Evolutionary conservation across 2,888 invertebrate genomes (phyloP).

Genomic region (Luperina nickerlii): DNA sequence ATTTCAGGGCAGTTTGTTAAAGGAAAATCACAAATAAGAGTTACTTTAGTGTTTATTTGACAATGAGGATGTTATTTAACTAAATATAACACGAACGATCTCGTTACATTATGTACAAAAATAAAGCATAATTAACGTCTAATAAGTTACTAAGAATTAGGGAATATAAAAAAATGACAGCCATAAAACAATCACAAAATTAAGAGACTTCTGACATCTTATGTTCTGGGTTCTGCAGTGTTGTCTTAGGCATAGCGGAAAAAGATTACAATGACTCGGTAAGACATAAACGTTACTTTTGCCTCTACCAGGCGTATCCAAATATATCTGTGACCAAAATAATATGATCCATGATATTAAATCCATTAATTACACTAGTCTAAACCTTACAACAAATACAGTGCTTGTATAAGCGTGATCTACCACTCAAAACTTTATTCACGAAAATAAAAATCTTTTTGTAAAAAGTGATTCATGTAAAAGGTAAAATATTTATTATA

Average conservation of each 20-base stretch:
- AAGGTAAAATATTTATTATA: slow-evolving; percentile 37
- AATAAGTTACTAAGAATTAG: slow-evolving; percentile 61
- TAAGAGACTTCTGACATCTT: slow-evolving; percentile 64
- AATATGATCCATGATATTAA: slow-evolving; percentile 32
- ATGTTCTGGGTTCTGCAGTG: slow-evolving; percentile 59
- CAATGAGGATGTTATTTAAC: slow-evolving; percentile 47
- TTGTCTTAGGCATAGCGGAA: slow-evolving; percentile 14
- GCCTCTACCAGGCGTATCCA: slow-evolving; percentile 15
- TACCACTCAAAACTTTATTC: slow-evolving; percentile 16
- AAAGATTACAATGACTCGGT: slow-evolving; percentile 17
- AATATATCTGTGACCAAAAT: slow-evolving; percentile 16
- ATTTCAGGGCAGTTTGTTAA: slow-evolving; percentile 9
- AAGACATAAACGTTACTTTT: slow-evolving; percentile 21
- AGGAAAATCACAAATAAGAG: slow-evolving; percentile 46
- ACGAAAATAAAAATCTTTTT: slow-evolving; percentile 21
- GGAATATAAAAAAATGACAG: slow-evolving; percentile 70
- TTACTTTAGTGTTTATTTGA: slow-evolving; percentile 57
- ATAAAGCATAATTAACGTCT: slow-evolving; percentile 62
- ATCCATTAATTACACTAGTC: slow-evolving; percentile 21
- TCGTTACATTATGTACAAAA: slow-evolving; percentile 68
- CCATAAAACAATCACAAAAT: slow-evolving; percentile 74
- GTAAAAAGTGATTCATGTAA: slow-evolving; percentile 32
- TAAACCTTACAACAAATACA: slow-evolving; percentile 32
- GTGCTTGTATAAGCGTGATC: slow-evolving; percentile 35
- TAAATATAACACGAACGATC: slow-evolving; percentile 61